Evolutionary conservation across 2,888 invertebrate genomes (phyloP).

Genomic region (Pocota personata): DNA sequence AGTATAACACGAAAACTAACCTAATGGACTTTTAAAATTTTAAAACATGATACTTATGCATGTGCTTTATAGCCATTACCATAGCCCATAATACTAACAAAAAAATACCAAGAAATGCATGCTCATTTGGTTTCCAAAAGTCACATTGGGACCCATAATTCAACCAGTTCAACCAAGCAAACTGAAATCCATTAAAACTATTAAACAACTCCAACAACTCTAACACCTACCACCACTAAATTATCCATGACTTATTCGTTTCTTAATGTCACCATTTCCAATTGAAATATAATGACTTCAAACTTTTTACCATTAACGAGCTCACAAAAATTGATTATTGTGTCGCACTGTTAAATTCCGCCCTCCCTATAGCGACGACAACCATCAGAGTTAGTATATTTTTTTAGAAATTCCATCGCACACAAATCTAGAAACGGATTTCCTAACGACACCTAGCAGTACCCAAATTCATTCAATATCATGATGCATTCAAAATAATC

Average conservation of each 20-base stretch:
- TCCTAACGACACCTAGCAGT: conserved; percentile 24
- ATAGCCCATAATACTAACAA: not conserved
- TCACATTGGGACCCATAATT: not conserved
- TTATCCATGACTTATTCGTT: conserved; percentile 33
- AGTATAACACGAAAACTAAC: not conserved
- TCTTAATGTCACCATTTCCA: conserved; percentile 51
- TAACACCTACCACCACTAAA: not conserved
- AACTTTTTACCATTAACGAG: conserved; percentile 68
- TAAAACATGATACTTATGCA: not conserved
- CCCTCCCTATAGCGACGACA: not conserved
- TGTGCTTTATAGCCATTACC: not conserved
- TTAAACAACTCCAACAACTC: not conserved
- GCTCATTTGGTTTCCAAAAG: no score
- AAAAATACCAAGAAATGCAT: no score
- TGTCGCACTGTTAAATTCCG: conserved; percentile 30
- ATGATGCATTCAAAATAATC: conserved; percentile 59
- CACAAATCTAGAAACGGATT: conserved; percentile 12
- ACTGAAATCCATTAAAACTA: not conserved
- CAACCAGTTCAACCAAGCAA: not conserved
- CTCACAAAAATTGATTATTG: conserved; percentile 48
- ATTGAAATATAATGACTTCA: conserved; percentile 70
- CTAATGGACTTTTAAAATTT: not conserved
- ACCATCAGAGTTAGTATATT: not conserved
- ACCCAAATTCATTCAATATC: conserved; percentile 31
- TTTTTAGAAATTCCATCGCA: conserved; percentile 5